These are phyloP conservation scores for Sebastes variabilis DNA, from an alignment of 2,797 vertebrate species.

Conservation along the genomic window DNA sequence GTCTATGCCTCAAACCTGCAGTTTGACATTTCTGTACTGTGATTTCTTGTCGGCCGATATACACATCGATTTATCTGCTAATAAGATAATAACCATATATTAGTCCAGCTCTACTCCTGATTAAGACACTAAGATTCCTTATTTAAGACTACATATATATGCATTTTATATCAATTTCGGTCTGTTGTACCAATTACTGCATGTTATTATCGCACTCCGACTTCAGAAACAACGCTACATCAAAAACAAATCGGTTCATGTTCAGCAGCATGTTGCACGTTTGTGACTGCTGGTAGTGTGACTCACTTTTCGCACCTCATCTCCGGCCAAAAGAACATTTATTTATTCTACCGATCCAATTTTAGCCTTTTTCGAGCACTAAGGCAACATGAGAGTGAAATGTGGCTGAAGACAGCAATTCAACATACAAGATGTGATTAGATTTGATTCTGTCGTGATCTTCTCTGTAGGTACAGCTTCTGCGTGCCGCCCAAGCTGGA, in stretches of 20 bases:
- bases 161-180: not conserved
- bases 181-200: not conserved
- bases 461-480: slow-evolving; percentile 88
- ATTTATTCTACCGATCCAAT: not conserved
- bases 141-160: not conserved
- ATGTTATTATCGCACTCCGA: not conserved
- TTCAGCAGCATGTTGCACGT: not conserved
- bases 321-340: slow-evolving; percentile 13
- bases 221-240: not conserved
- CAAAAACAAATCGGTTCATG: not conserved
- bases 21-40: not conserved
- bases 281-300: slow-evolving; percentile 11
- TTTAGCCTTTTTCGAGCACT: not conserved
- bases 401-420: not conserved
- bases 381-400: not conserved
- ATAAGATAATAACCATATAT: not conserved
- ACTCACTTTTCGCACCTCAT: slow-evolving; percentile 13
- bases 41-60: not conserved
- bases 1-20: not conserved
- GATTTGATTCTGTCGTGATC: not conserved
- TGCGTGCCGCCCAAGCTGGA: slow-evolving; percentile 88
- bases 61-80: not conserved
- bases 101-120: not conserved
- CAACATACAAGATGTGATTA: not conserved
- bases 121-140: not conserved